Conservation (phyloP, 2,113 vertebrate species). For the Mugil cephalus region DNA sequence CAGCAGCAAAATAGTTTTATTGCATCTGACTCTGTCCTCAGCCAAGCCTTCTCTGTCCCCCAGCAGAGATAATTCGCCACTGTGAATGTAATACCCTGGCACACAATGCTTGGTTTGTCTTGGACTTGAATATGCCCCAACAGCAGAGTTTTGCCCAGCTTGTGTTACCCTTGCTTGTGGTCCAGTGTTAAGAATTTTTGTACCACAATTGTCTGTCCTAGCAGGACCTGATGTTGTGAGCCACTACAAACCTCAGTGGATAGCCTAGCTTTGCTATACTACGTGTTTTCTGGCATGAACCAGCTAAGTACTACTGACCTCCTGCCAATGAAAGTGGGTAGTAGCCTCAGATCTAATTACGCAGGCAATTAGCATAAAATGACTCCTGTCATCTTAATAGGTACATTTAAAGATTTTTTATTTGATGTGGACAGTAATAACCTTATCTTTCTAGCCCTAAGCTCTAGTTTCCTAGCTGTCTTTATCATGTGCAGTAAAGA, state of each 20-base stretch:
- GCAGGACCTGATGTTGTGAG: conserved; percentile 12
- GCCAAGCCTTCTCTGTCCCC: conserved; percentile 31
- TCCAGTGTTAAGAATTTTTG: conserved; percentile 3
- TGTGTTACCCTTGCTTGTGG: conserved; percentile 22
- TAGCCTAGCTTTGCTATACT: conserved; percentile 27
- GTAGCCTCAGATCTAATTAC: conserved; percentile 43
- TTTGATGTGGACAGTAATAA: conserved; percentile 37
- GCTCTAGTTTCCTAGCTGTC: conserved; percentile 41
- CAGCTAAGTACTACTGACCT: conserved; percentile 44
- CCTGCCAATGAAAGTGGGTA: conserved; percentile 30
- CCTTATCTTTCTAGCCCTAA: conserved; percentile 30
- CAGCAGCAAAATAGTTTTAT: conserved; percentile 29
- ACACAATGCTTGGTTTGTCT: conserved; percentile 23
- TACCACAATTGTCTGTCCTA: conserved; percentile 16
- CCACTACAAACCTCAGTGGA: conserved; percentile 10
- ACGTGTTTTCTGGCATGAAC: conserved; percentile 36
- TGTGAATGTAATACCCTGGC: conserved; percentile 28
- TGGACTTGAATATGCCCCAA: conserved; percentile 27
- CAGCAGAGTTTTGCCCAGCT: conserved; percentile 1
- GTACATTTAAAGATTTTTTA: conserved; percentile 51
- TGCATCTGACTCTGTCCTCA: conserved; percentile 9
- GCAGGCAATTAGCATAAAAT: conserved; percentile 46
- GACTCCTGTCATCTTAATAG: conserved; percentile 54
- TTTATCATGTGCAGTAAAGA: conserved; percentile 47
- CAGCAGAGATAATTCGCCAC: conserved; percentile 35